Conservation (phyloP, 2,797 vertebrate species). For the Sardinella longiceps region DNA sequence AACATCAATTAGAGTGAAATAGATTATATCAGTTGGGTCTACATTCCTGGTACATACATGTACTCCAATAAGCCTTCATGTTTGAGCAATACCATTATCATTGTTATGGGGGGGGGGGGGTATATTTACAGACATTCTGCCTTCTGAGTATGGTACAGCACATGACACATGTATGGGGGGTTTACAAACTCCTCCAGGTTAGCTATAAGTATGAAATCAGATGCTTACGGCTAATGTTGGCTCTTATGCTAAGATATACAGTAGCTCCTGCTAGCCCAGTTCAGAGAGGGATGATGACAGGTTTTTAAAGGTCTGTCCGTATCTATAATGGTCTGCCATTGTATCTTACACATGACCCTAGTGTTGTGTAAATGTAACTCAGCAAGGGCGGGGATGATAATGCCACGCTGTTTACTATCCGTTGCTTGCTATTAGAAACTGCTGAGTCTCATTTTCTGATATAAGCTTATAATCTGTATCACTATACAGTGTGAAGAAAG, state of each 20-base stretch:
- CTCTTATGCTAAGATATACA: neutral
- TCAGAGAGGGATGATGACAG: neutral
- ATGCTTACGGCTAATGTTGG: neutral
- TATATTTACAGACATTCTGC: slow-evolving; percentile 12
- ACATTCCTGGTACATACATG: slow-evolving; percentile 6
- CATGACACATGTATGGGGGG: neutral
- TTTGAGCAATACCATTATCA: neutral
- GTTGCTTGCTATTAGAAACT: neutral
- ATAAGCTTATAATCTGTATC: neutral
- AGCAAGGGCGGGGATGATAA: neutral
- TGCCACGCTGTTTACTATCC: neutral
- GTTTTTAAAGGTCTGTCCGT: neutral
- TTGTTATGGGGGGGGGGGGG: too few species aligned
- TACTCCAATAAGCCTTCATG: neutral
- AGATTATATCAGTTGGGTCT: neutral
- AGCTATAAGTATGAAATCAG: neutral
- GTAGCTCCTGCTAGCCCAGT: neutral
- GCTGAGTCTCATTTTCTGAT: neutral
- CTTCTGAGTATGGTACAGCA: slow-evolving; percentile 4
- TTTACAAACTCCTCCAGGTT: neutral
- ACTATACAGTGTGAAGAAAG: neutral
- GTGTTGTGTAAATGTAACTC: neutral
- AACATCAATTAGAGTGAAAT: neutral
- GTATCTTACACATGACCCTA: neutral
- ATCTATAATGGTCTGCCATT: neutral